These are phyloP conservation scores for Erannis defoliaria DNA, from an alignment of 2,888 invertebrate genomes.

Conservation along the genomic window DNA sequence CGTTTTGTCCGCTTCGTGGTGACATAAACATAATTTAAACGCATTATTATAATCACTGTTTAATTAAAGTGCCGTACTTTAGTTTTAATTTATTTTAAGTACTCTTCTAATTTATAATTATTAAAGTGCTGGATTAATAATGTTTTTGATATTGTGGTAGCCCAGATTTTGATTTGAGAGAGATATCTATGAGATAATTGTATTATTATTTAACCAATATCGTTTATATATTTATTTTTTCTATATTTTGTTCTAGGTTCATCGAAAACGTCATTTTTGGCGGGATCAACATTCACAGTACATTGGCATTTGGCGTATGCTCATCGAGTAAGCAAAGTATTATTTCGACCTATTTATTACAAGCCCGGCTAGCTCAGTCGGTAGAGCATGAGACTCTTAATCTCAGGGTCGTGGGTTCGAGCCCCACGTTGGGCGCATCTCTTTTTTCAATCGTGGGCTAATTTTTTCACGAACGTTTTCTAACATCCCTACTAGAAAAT, in stretches of 20 bases:
- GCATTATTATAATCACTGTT: no score
- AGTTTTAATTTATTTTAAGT: no score
- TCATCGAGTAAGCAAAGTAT: conserved; percentile 87
- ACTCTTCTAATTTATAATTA: no score
- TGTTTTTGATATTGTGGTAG: no score
- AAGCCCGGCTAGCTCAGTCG: conserved; percentile 86
- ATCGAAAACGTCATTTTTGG: conserved; percentile 91
- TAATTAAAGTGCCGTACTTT: no score
- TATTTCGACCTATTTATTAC: rapidly evolving
- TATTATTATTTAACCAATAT: no score
- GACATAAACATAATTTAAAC: no score
- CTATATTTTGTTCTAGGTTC: conserved; percentile 87
- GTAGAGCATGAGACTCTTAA: conserved; percentile 89
- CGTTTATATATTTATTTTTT: not conserved
- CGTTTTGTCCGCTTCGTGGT: no score
- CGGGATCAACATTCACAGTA: conserved; percentile 94
- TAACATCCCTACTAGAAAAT: no score
- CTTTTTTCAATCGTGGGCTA: conserved; percentile 30
- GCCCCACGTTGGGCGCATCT: conserved; percentile 87
- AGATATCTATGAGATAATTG: no score
- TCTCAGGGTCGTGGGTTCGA: conserved; percentile 89
- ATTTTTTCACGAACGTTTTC: not conserved
- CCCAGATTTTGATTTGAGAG: no score
- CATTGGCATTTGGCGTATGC: conserved; percentile 98
- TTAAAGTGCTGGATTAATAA: no score